A percentile compares a stretch with the other conserved stretches of the same genome.
phyloP scores from a whole-genome alignment of 2,888 invertebrate genomes.

The Pandemis corylana region DNA sequence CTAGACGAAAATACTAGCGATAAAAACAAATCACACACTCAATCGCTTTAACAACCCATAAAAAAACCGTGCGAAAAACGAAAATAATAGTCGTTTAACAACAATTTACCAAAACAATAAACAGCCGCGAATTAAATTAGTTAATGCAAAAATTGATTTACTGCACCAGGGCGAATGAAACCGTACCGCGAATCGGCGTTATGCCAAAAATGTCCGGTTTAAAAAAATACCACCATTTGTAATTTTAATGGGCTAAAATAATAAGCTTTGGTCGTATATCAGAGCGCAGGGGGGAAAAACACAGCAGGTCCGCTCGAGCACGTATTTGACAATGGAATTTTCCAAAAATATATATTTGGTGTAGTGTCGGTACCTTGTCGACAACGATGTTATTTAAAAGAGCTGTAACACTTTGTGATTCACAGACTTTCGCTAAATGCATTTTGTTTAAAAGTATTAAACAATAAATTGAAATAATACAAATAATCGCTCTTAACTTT shows the following conservation, averaged over 20 bases:
- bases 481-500: too few species aligned
- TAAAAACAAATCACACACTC: neutral
- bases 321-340: neutral
- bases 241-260: slow-evolving; percentile 82
- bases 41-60: neutral
- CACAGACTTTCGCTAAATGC: too few species aligned
- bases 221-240: slow-evolving; percentile 70
- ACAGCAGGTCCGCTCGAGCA: neutral
- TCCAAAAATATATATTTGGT: too few species aligned
- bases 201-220: slow-evolving; percentile 70
- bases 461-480: too few species aligned
- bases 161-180: slow-evolving; percentile 68
- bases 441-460: too few species aligned
- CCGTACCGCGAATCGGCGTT: slow-evolving; percentile 69
- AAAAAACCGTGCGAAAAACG: slow-evolving; percentile 48
- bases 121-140: slow-evolving; percentile 82
- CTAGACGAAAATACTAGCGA: neutral
- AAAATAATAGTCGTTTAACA: slow-evolving; percentile 73
- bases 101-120: slow-evolving; percentile 78
- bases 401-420: too few species aligned
- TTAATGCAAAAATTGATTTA: slow-evolving; percentile 83
- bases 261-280: slow-evolving; percentile 75
- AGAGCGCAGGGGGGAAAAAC: slow-evolving; percentile 44
- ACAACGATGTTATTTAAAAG: too few species aligned
- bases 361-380: too few species aligned